Base-by-base conservation (phyloP, 2,113 vertebrate genomes). In the Anser cygnoides region DNA sequence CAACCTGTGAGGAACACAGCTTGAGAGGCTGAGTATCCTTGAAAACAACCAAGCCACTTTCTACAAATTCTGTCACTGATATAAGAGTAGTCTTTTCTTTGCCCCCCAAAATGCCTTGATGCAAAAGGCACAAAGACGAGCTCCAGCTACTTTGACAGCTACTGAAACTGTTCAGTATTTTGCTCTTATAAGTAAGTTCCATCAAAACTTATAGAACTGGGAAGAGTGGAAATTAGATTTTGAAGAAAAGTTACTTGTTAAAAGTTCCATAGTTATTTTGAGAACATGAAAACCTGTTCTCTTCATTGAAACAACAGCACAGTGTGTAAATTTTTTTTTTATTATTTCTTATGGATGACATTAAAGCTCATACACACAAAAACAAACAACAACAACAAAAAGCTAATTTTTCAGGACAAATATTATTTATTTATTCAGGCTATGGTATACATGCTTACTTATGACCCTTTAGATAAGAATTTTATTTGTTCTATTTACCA, bases 391-490 rank as follows among this genome's bases (percentile, higher is more conserved):
- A 93, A 92, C 93, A 75, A 86, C 54, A 90, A 87, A 81, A 67
- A 70, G 25, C 44, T 68, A 92, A 33, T 92, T 87, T 93, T 91
- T 83, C 41, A 63, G 82, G 63, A 63, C 35, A 82, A 73, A 49
- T 49, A 49, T 49, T 49, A 49, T 46, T 46, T 22, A 68, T 33
- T 37, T 87, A 92, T 89, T 79, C 43, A 87, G 70, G 46, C 65
- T 29, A 52, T 57, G 28, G 16, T 37, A 80, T 44, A 57, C 26
- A 80, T 96, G 90, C 68, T 92, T 94, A 66, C 66, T 52, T 81
- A 41, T 65, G 88, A 86, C 86, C 55, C 50, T 85, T 91, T 75
- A 74, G 63, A 92, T 84, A 90, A 87, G 54, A 70, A 74, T 46
- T 93, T 22, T 65, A 15, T 73, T 94, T 73, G 54, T 86, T 92